A percentile compares a stretch with the other conserved stretches of the same genome.
These are phyloP conservation scores for Otus sunia DNA, from an alignment of 2,113 vertebrate species.

Conservation along the genomic window DNA sequence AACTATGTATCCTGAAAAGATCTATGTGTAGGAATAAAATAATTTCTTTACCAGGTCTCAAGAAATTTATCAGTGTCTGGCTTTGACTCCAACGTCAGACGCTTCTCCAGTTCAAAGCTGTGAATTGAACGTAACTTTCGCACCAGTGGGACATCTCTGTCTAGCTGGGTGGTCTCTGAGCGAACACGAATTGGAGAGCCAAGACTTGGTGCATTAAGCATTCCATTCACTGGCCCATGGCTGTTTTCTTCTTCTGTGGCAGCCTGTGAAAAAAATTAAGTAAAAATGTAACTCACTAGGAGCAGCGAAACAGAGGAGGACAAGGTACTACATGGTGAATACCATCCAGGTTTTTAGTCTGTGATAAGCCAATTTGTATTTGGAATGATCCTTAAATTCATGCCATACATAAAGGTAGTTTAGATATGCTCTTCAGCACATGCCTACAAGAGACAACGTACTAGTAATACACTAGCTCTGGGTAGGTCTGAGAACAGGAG, in stretches of 20 bases:
- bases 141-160: constrained; percentile 86
- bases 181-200: constrained; percentile 88
- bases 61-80: constrained; percentile 88
- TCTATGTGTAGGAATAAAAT: not conserved
- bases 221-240: constrained; percentile 84
- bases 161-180: constrained; percentile 85
- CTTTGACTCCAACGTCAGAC: constrained; percentile 87
- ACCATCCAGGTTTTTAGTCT: not conserved
- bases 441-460: not conserved
- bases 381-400: not conserved
- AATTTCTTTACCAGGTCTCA: constrained; percentile 84
- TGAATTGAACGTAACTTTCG: constrained; percentile 94
- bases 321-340: not conserved
- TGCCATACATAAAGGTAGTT: not conserved
- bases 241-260: constrained; percentile 90
- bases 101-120: constrained; percentile 93
- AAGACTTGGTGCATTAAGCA: constrained; percentile 84
- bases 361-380: not conserved
- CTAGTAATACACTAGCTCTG: not conserved
- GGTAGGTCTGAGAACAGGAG: not conserved
- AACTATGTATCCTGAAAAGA: not conserved
- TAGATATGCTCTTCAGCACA: not conserved
- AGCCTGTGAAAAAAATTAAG: constrained; percentile 68
- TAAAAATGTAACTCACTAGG: not conserved
- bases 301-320: not conserved